Base-by-base conservation (phyloP, 2,888 invertebrate genomes). In the Unio delphinus region DNA sequence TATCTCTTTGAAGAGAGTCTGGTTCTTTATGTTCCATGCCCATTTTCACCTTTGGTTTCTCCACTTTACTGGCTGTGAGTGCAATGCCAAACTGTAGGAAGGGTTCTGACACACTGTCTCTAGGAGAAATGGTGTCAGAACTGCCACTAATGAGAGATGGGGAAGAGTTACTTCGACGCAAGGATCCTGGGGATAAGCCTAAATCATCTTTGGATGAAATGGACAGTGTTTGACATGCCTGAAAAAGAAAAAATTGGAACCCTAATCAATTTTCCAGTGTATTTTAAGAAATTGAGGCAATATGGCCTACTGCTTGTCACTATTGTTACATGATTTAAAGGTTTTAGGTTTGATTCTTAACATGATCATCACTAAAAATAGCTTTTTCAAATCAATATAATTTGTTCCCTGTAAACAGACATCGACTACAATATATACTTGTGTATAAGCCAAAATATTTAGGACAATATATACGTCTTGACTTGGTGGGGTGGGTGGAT, bases 131-230 rank as follows among this genome's bases (percentile, higher is more conserved):
- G 23, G 75, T 76, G 55, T 80, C 80, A 5, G 74, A 74, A 59
- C 80, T 78, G 57, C 76, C 73, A 72, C 82, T 81, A 54, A 82
- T 64, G 55, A 85, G 64, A 18, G 85, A 85, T 3, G 86, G 86
- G 15, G 84, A 83, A 30, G 86, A 86, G 68, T 79, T 83, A 65
- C 79, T 76, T 20, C 78, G 64, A 15, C 70, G 62, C 26, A 76
- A 57, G 1, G 76, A 76, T 17, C 72, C 70, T 18, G 67, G 65
- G 8, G 68, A 72, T 11, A 45, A 60, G 66, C 17, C 62, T 57
- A 18, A 70, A 30, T 72, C 74, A 68, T 74, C 73, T 8, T 59
- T 60, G 4, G 73, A 73, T 8, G 77, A 74, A 17, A 77, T 73
- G 54, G 62, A 64, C 45, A 76, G 64, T 18, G 77, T 73, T 45